Evolutionary conservation across 2,797 vertebrate genomes (phyloP).

Genomic region (Hippopotamyrus pictus): DNA sequence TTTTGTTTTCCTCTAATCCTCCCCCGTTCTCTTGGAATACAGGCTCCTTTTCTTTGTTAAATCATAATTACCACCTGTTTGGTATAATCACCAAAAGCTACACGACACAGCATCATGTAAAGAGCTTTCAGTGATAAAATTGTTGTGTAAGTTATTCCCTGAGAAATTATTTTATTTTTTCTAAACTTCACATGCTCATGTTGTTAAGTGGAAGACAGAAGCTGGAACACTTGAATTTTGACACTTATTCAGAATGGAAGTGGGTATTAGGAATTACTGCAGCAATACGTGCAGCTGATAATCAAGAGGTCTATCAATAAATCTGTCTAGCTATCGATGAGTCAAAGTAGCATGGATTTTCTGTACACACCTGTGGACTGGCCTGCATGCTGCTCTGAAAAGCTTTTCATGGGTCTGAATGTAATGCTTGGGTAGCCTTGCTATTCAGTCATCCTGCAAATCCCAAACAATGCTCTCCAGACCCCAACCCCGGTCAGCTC

Average conservation of each 20-base stretch:
- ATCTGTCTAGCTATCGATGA: not conserved
- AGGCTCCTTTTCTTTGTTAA: conserved; percentile 30
- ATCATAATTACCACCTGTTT: conserved; percentile 45
- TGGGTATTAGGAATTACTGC: not conserved
- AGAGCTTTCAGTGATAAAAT: not conserved
- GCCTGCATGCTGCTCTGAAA: not conserved
- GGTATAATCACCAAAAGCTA: not conserved
- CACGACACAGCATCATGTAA: not conserved
- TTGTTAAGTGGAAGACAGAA: not conserved
- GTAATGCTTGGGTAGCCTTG: not conserved
- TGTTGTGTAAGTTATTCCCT: not conserved
- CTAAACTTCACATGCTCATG: not conserved
- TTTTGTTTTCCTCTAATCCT: not conserved
- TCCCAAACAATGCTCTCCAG: conserved; percentile 1
- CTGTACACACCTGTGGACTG: not conserved
- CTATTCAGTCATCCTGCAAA: not conserved
- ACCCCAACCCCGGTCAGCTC: not conserved
- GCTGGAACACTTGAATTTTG: not conserved
- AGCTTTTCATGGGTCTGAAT: not conserved
- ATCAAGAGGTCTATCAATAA: not conserved
- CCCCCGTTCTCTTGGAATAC: conserved; percentile 34
- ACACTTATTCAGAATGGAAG: not conserved
- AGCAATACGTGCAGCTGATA: not conserved
- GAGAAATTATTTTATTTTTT: not conserved
- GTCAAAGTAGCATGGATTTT: not conserved